These are phyloP conservation scores for Stegana nigrithorax DNA, from an alignment of 2,888 invertebrate genomes.

Conservation along the genomic window DNA sequence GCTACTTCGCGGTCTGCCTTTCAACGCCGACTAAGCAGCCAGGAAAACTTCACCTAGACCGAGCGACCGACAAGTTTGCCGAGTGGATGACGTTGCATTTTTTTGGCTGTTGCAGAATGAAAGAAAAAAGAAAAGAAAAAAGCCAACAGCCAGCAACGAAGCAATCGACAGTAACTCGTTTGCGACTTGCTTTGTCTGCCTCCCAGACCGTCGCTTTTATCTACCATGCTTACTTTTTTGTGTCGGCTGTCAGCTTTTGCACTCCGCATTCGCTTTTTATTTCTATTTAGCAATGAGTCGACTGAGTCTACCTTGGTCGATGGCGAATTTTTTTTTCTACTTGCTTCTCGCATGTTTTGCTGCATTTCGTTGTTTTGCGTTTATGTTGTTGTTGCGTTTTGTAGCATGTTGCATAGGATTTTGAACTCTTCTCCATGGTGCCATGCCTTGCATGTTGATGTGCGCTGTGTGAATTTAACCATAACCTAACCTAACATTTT, in stretches of 20 bases:
- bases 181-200: constrained; percentile 8
- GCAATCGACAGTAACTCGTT: constrained; percentile 3
- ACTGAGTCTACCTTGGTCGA: background rate
- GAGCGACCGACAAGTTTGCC: constrained; percentile 22
- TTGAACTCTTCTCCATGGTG: constrained; percentile 42
- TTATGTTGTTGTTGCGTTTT: constrained; percentile 40
- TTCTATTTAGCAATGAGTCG: background rate
- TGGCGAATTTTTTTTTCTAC: background rate
- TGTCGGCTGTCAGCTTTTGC: constrained; percentile 9
- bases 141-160: background rate
- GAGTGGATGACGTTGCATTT: constrained; percentile 14
- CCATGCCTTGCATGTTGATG: background rate
- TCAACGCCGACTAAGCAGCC: background rate
- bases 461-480: constrained; percentile 28
- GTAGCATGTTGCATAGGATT: constrained; percentile 62
- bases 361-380: background rate
- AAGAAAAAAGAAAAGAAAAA: background rate
- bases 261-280: background rate
- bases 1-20: constrained; percentile 2
- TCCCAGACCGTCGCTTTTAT: background rate
- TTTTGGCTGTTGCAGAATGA: background rate
- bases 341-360: constrained; percentile 9
- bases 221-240: background rate
- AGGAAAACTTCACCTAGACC: no score
- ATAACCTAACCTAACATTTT: constrained; percentile 61